Percentiles rank a stretch among this genome's conserved stretches.
These are phyloP conservation scores for Megaceryle alcyon DNA, from an alignment of 2,797 vertebrate species.

Conservation along the genomic window DNA sequence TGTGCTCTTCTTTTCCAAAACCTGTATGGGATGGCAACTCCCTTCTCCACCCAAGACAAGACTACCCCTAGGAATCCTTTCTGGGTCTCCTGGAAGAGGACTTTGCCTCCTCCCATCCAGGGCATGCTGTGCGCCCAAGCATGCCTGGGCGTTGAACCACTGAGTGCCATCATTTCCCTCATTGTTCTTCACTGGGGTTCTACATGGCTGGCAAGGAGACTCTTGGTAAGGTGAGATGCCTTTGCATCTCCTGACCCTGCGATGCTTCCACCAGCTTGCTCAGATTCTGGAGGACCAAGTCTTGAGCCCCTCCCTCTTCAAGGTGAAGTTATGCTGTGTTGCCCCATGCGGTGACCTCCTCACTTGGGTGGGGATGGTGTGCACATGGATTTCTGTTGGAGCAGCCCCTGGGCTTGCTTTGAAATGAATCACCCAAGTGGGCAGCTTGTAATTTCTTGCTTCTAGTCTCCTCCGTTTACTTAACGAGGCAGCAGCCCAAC, in stretches of 20 bases:
- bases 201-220: neutral
- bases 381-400: neutral
- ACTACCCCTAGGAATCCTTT: neutral
- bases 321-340: neutral
- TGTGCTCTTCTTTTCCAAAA: neutral
- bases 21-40: neutral
- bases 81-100: neutral
- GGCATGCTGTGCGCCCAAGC: accelerated
- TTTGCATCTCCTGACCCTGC: neutral
- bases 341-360: accelerated
- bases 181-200: neutral
- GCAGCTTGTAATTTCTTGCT: neutral
- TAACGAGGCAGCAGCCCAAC: neutral
- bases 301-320: neutral
- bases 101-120: neutral
- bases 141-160: accelerated
- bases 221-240: neutral
- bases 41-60: neutral
- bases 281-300: neutral
- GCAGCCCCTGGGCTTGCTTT: neutral
- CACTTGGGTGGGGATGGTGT: neutral
- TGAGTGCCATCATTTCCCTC: neutral
- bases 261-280: neutral
- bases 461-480: neutral
- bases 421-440: neutral